Evolutionary conservation across 2,797 vertebrate species (phyloP).

Genomic region (Amphiprion clarkii): DNA sequence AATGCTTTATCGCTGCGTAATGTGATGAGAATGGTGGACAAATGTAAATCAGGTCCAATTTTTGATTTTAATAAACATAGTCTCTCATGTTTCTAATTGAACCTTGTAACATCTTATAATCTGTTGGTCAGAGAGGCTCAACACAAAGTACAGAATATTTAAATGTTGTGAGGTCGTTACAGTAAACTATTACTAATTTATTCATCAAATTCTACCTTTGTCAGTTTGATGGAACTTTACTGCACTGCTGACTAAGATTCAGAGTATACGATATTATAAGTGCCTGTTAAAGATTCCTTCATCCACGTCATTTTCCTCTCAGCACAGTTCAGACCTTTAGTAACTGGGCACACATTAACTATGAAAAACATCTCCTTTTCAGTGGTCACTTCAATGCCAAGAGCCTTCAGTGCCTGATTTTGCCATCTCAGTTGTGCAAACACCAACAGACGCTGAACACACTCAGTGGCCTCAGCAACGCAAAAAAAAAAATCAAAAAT

Average conservation of each 20-base stretch:
- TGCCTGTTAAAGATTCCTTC: background rate
- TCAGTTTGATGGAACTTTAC: background rate
- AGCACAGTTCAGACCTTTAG: background rate
- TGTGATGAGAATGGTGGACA: no score
- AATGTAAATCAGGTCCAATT: no score
- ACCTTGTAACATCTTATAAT: no score
- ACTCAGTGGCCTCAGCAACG: conserved; percentile 26
- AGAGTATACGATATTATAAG: background rate
- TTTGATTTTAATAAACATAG: no score
- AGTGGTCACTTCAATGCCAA: background rate
- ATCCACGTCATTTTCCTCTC: background rate
- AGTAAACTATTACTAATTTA: background rate
- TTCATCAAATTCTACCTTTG: no score
- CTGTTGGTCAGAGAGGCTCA: no score
- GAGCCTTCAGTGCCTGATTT: background rate
- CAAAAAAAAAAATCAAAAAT: conserved; percentile 64
- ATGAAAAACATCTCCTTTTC: conserved; percentile 3
- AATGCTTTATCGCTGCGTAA: no score
- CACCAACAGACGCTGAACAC: conserved; percentile 24
- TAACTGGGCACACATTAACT: background rate
- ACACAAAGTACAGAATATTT: no score
- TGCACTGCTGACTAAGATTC: background rate
- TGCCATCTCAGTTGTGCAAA: conserved; percentile 3
- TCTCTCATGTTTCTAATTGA: no score
- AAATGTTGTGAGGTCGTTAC: no score